phyloP scores from a whole-genome alignment of 1,140 invertebrate species.

The Ptiloglossa arizonensis region DNA sequence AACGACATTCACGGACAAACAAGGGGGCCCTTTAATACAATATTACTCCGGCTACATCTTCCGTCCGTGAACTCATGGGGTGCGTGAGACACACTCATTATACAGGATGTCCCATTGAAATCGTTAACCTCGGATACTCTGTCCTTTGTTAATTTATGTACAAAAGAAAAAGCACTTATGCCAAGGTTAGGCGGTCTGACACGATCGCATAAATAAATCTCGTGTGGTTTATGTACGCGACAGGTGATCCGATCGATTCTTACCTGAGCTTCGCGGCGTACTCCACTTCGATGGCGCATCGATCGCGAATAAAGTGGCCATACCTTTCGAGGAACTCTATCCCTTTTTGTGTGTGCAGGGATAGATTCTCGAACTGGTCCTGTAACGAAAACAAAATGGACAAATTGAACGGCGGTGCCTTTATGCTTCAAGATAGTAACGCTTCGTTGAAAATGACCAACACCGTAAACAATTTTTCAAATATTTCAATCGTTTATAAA shows the following conservation, averaged over 20 bases:
- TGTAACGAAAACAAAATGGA: conserved; percentile 73
- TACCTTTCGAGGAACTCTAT: conserved; percentile 98
- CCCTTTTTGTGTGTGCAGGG: conserved; percentile 96
- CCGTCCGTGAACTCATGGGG: conserved; percentile 70
- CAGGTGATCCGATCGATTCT: conserved; percentile 17
- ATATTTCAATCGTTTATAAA: no score
- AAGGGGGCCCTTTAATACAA: conserved; percentile 71
- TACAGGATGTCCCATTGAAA: conserved; percentile 67
- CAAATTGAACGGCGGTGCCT: neutral
- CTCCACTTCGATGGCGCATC: conserved; percentile 96
- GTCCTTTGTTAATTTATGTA: conserved; percentile 44
- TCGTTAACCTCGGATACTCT: conserved; percentile 50
- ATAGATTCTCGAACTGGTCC: conserved; percentile 99
- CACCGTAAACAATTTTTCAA: no score
- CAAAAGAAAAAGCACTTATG: conserved; percentile 31
- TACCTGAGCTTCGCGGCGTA: conserved; percentile 98
- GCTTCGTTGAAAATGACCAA: no score
- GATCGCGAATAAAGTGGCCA: conserved; percentile 96
- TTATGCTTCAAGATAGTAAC: neutral
- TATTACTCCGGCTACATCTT: conserved; percentile 62
- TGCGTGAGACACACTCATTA: conserved; percentile 64
- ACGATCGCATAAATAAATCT: neutral
- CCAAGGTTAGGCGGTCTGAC: neutral
- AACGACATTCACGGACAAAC: conserved; percentile 69
- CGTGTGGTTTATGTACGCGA: neutral